Evolutionary conservation across 92 coral and sea anemone genomes (phyloP).

Genomic region (Phymanthus crucifer): DNA sequence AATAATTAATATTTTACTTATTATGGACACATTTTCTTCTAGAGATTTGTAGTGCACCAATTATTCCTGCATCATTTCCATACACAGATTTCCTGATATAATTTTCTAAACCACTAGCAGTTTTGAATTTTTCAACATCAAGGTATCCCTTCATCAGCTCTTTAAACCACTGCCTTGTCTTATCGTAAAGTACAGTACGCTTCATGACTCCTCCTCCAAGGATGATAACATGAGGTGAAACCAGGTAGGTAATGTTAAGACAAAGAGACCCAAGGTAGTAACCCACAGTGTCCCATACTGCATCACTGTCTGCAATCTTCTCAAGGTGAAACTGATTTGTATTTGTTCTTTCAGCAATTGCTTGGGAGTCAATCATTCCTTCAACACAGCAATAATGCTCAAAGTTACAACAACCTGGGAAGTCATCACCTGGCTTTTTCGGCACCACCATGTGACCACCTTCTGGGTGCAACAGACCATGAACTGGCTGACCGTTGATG

Average conservation of each 20-base stretch:
- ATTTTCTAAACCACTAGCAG: slow-evolving; percentile 64
- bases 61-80: slow-evolving; percentile 84
- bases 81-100: slow-evolving; percentile 72
- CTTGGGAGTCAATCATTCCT: slow-evolving; percentile 86
- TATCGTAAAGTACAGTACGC: slow-evolving; percentile 57
- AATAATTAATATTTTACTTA: background rate
- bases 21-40: slow-evolving; percentile 13
- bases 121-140: slow-evolving; percentile 75
- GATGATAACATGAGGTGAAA: slow-evolving; percentile 87
- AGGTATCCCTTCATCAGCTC: slow-evolving; percentile 71
- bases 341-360: slow-evolving; percentile 79
- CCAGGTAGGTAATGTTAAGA: slow-evolving; percentile 74
- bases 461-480: slow-evolving; percentile 94
- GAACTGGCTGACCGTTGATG: slow-evolving; percentile 77
- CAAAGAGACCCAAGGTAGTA: slow-evolving; percentile 92
- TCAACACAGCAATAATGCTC: slow-evolving; percentile 82
- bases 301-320: slow-evolving; percentile 66
- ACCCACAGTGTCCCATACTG: slow-evolving; percentile 89
- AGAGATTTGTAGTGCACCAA: slow-evolving; percentile 83
- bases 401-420: slow-evolving; percentile 74
- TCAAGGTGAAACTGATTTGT: slow-evolving; percentile 55
- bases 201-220: slow-evolving; percentile 95
- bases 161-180: slow-evolving; percentile 69
- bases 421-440: slow-evolving; percentile 72
- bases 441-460: slow-evolving; percentile 89